Evolutionary conservation across 2,888 invertebrate genomes (phyloP).

Genomic region (Cerastoderma edule): DNA sequence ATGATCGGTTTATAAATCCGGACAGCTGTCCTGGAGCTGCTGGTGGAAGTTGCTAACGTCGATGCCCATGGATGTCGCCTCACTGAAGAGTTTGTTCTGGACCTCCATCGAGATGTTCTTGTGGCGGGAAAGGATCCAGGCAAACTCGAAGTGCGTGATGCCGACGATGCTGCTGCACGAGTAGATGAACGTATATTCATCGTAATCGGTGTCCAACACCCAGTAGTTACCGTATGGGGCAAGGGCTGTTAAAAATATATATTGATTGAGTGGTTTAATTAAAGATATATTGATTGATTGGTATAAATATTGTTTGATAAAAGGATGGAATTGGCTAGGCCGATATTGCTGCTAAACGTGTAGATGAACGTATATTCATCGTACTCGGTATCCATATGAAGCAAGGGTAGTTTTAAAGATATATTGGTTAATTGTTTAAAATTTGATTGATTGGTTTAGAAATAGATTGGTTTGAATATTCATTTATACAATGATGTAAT

Average conservation of each 20-base stretch:
- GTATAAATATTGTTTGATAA: too few species aligned
- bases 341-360: slow-evolving; percentile 63
- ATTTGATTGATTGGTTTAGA: too few species aligned
- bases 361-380: slow-evolving; percentile 67
- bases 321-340: slow-evolving; percentile 64
- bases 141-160: slow-evolving; percentile 69
- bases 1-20: too few species aligned
- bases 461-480: too few species aligned
- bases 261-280: too few species aligned
- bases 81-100: slow-evolving; percentile 53
- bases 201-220: slow-evolving; percentile 72
- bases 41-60: slow-evolving; percentile 54
- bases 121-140: slow-evolving; percentile 68
- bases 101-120: slow-evolving; percentile 54
- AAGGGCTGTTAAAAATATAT: slow-evolving; percentile 48
- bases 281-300: too few species aligned
- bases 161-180: slow-evolving; percentile 65
- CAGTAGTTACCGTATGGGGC: slow-evolving; percentile 69
- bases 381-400: slow-evolving; percentile 69
- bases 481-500: too few species aligned
- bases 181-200: slow-evolving; percentile 67
- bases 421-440: too few species aligned
- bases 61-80: slow-evolving; percentile 55
- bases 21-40: slow-evolving; percentile 59
- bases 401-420: slow-evolving; percentile 54